Conservation (phyloP, 2,888 invertebrate species). For the Lagria hirta region DNA sequence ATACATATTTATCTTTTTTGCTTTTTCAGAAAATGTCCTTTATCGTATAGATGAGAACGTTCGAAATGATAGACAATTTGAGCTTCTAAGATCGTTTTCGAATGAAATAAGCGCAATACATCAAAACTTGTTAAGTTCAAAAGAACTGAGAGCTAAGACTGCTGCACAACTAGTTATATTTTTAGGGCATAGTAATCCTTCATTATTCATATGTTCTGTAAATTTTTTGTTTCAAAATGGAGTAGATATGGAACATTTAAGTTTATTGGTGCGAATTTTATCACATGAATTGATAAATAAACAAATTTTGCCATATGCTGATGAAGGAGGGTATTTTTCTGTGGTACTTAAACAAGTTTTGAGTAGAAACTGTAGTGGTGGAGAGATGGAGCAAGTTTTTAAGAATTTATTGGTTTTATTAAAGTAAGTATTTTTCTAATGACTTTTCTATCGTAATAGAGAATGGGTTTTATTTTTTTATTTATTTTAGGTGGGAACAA, state of each 20-base stretch:
- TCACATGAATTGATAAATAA: constrained; percentile 59
- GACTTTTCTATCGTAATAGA: constrained; percentile 1
- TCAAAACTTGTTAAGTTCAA: constrained; percentile 58
- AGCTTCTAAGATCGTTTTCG: constrained; percentile 58
- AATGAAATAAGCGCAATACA: constrained; percentile 60
- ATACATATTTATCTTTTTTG: neutral
- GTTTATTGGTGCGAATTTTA: constrained; percentile 63
- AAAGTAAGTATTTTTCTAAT: constrained; percentile 33
- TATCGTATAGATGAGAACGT: constrained; percentile 63
- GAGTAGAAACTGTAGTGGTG: constrained; percentile 42
- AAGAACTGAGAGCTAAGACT: constrained; percentile 61
- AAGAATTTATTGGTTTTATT: constrained; percentile 47
- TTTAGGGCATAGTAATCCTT: constrained; percentile 62
- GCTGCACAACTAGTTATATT: constrained; percentile 61
- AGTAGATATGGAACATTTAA: constrained; percentile 60
- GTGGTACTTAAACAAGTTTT: constrained; percentile 50
- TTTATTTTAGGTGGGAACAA: constrained; percentile 64
- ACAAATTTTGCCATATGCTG: constrained; percentile 46
- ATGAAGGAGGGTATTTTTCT: constrained; percentile 55
- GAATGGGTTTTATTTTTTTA: no score
- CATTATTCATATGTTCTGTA: constrained; percentile 63
- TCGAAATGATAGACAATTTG: constrained; percentile 53
- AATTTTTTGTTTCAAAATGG: constrained; percentile 64
- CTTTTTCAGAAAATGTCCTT: constrained; percentile 57
- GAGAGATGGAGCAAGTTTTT: constrained; percentile 49